Percentiles rank a stretch among this genome's conserved stretches.
phyloP scores from a whole-genome alignment of 2,888 invertebrate species.

The Hybos culiciformis region DNA sequence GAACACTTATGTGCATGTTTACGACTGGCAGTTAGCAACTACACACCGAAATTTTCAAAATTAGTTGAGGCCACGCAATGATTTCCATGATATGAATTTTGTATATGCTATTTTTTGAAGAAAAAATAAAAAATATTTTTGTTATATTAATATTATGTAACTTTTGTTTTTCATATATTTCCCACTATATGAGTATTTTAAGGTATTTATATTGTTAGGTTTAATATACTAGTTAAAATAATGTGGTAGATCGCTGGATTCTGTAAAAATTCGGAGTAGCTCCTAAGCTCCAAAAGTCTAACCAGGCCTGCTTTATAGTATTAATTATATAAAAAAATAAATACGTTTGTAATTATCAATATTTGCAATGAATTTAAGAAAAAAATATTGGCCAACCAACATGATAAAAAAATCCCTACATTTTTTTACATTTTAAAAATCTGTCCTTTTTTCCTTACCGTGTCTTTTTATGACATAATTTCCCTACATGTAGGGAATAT shows the following conservation, averaged over 20 bases:
- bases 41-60: neutral
- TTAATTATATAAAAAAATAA: too few species aligned
- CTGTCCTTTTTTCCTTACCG: too few species aligned
- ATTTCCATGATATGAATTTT: neutral
- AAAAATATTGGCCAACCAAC: too few species aligned
- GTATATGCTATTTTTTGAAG: neutral
- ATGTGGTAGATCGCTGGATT: neutral
- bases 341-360: too few species aligned
- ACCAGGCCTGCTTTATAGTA: too few species aligned
- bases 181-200: neutral
- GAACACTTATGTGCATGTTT: neutral
- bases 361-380: too few species aligned
- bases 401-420: too few species aligned
- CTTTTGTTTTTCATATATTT: neutral
- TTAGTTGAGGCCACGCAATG: too few species aligned
- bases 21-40: neutral
- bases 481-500: too few species aligned
- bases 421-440: too few species aligned
- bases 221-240: neutral
- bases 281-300: neutral
- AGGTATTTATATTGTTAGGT: neutral
- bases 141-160: neutral
- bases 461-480: too few species aligned
- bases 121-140: neutral
- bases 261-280: neutral